Evolutionary conservation across 1,140 invertebrate species (phyloP).

Genomic region (Anoplolepis gracilipes): DNA sequence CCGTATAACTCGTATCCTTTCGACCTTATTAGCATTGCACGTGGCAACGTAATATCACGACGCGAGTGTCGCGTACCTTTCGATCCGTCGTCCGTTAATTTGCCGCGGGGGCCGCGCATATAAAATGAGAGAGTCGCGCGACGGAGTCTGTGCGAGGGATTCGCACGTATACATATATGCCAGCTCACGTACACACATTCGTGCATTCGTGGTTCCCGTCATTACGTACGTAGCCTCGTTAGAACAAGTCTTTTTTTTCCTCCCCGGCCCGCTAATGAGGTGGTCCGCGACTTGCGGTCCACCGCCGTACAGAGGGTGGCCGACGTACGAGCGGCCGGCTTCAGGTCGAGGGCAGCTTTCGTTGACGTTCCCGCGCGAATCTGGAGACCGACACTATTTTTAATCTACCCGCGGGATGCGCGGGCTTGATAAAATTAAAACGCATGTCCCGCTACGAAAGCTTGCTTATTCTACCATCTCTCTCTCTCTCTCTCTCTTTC

Average conservation of each 20-base stretch:
- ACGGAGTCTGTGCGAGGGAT: constrained; percentile 48
- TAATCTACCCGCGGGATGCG: constrained; percentile 69
- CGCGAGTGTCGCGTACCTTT: constrained; percentile 59
- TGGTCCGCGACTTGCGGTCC: constrained; percentile 75
- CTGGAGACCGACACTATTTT: constrained; percentile 74
- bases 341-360: constrained; percentile 61
- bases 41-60: constrained; percentile 63
- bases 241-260: constrained; percentile 80
- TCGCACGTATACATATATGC: background rate
- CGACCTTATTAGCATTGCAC: constrained; percentile 54
- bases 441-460: constrained; percentile 63
- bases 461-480: constrained; percentile 61
- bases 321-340: constrained; percentile 1
- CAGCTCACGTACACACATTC: constrained; percentile 25
- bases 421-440: constrained; percentile 74
- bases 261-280: constrained; percentile 79
- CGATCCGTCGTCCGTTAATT: constrained; percentile 70
- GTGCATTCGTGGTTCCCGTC: constrained; percentile 76
- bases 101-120: constrained; percentile 57
- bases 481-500: constrained; percentile 10
- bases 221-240: constrained; percentile 82
- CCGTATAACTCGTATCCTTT: background rate
- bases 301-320: constrained; percentile 57
- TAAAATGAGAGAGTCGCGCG: constrained; percentile 57
- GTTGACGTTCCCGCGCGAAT: constrained; percentile 66